Evolutionary conservation across 2,797 vertebrate genomes (phyloP), one percentile per base, ranked within the genome.

Genomic region (Crenichthys baileyi): DNA sequence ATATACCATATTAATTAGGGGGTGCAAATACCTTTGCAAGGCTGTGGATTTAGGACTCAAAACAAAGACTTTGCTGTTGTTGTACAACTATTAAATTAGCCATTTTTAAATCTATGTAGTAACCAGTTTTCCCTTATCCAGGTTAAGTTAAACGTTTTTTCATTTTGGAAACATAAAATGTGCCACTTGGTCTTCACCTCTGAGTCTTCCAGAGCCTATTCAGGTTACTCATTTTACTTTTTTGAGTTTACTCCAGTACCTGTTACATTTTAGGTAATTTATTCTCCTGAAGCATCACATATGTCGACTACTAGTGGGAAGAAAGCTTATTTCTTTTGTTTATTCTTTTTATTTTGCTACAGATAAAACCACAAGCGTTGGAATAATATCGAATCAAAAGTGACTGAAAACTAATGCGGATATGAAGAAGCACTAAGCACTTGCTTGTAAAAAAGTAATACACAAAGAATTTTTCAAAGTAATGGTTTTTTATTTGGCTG

Each of bases 401-500:
- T 48, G 12, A 15, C 9, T 44, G 9, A 44, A 44, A 44, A 44
- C 7, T 3, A 41, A 67, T 22, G 29, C 7, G 16, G 22, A 41
- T 5, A 5, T 24, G 1, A 67, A 24, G 63, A 18, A 67, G 20
- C 20, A 22, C 36, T 24, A 12, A 67, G 8, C 29, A 63, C 48
- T 20, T 51, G 9, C 7, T 12, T 9, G 18, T n/a, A 53, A 15
- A 70, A 24, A 55, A 36, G 6, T 39, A 20, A 53, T 7, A 13
- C 18, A 26, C n/a, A 46, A 1, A 24, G 26, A 50, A 24, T n/a
- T 0, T 5, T 44, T 80, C 68, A 50, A 24, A 77, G 46, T 72
- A 36, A 78, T 0, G n/a, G 75, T 75, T 0, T 76, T 88, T 85
- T 88, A 85, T 85, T 86, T 26, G 31, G 5, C 51, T 29, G n/a